Conservation (phyloP, 2,797 vertebrate species). For the Onychomys torridus region DNA sequence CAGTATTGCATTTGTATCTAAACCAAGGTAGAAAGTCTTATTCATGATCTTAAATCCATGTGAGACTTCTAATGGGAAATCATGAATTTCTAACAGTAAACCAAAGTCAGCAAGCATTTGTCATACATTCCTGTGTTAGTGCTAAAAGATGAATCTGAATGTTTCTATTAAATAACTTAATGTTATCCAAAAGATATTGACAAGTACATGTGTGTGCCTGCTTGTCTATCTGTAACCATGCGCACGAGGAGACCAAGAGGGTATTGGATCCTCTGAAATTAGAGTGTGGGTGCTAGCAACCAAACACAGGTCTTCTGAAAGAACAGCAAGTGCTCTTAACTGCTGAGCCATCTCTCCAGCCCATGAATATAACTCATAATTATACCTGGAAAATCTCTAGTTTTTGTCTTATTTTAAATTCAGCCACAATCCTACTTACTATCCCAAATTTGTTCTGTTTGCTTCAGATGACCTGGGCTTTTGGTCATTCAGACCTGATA, state of each 20-base stretch:
- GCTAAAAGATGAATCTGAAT: constrained; percentile 29
- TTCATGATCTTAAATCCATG: background rate
- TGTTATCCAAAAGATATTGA: constrained; percentile 17
- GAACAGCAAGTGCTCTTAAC: background rate
- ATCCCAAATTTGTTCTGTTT: constrained; percentile 45
- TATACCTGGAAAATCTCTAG: background rate
- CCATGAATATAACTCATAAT: constrained; percentile 16
- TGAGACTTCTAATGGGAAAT: constrained; percentile 22
- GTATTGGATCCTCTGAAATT: background rate
- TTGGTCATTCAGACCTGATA: background rate
- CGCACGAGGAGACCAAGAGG: no score
- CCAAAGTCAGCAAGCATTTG: constrained; percentile 7
- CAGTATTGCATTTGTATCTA: constrained; percentile 50
- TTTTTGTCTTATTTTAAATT: constrained; percentile 69
- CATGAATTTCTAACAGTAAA: constrained; percentile 22
- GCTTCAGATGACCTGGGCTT: constrained; percentile 15
- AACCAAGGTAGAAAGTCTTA: constrained; percentile 56
- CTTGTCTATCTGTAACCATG: background rate
- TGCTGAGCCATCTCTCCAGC: background rate
- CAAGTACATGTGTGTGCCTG: background rate
- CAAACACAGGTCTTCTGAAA: background rate
- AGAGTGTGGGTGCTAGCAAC: background rate
- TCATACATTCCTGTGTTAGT: background rate
- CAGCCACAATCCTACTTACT: constrained; percentile 25
- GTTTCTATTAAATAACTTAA: constrained; percentile 42